A percentile compares a stretch with the other conserved stretches of the same genome.
These are phyloP conservation scores for Volucella inflata DNA, from an alignment of 2,888 invertebrate genomes.

Conservation along the genomic window DNA sequence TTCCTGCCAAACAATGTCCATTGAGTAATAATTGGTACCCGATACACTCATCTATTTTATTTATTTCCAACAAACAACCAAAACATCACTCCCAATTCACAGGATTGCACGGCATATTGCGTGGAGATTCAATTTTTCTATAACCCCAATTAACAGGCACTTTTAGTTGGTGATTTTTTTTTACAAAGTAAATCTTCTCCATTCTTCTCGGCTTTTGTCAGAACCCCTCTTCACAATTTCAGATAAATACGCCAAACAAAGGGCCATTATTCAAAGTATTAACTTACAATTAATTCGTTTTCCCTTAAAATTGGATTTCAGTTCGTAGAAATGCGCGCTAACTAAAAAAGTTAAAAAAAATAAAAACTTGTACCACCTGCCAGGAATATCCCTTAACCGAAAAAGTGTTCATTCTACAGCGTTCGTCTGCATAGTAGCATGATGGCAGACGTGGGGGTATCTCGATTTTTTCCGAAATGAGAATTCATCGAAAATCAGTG, in stretches of 20 bases:
- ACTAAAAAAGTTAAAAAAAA: slow-evolving; percentile 21
- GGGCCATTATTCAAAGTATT: slow-evolving; percentile 73
- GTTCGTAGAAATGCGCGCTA: slow-evolving; percentile 13
- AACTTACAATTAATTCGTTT: slow-evolving; percentile 73
- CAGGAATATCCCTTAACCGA: background rate
- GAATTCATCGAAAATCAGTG: slow-evolving; percentile 66
- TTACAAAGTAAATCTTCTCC: background rate
- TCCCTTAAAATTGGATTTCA: slow-evolving; percentile 60
- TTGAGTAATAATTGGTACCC: slow-evolving; percentile 50
- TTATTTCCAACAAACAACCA: background rate
- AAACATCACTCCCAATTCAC: no score
- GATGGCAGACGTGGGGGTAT: background rate
- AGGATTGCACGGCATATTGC: slow-evolving; percentile 16
- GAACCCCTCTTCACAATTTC: slow-evolving; percentile 41
- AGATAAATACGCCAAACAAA: slow-evolving; percentile 70
- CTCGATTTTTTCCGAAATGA: slow-evolving; percentile 1
- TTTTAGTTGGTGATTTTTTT: slow-evolving; percentile 7
- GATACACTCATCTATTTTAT: slow-evolving; percentile 18
- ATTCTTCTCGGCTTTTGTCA: background rate
- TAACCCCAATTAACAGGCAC: slow-evolving; percentile 61
- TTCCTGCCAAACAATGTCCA: slow-evolving; percentile 55
- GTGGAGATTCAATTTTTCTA: slow-evolving; percentile 8
- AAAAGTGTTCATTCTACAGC: slow-evolving; percentile 46
- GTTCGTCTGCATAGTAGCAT: slow-evolving; percentile 4
- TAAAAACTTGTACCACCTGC: slow-evolving; percentile 8